Conservation (phyloP, 1,140 invertebrate genomes). For the Lasioglossum baleicum region DNA sequence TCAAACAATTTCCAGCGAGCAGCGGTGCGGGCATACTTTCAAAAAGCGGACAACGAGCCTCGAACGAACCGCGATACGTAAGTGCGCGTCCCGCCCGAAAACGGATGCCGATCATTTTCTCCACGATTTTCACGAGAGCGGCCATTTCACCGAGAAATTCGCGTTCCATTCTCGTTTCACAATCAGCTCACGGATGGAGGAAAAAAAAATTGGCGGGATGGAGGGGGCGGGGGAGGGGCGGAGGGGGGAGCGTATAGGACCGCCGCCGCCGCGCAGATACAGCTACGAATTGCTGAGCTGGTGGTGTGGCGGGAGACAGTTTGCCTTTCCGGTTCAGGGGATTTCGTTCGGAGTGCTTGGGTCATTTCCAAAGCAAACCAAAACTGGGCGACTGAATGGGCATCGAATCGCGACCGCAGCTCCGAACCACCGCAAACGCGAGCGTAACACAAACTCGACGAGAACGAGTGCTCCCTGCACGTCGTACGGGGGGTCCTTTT, state of each 20-base stretch:
- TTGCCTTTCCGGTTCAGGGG: slow-evolving; percentile 71
- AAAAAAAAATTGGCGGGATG: neutral
- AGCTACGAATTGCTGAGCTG: slow-evolving; percentile 50
- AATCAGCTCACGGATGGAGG: slow-evolving; percentile 24
- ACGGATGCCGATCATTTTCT: slow-evolving; percentile 33
- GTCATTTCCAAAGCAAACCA: slow-evolving; percentile 76
- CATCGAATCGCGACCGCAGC: slow-evolving; percentile 73
- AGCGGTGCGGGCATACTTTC: too few relatives aligned
- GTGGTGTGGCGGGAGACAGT: slow-evolving; percentile 57
- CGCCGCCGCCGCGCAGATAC: slow-evolving; percentile 24
- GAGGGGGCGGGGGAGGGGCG: neutral
- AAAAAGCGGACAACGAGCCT: neutral
- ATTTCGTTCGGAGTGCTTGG: slow-evolving; percentile 69
- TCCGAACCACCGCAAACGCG: slow-evolving; percentile 66
- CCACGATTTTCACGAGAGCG: slow-evolving; percentile 17
- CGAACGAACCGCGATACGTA: neutral
- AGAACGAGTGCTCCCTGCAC: slow-evolving; percentile 52
- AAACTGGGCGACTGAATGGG: slow-evolving; percentile 72
- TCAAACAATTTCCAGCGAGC: neutral
- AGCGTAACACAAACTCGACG: slow-evolving; percentile 69
- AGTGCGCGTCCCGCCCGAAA: neutral
- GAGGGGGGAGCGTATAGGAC: slow-evolving; percentile 6
- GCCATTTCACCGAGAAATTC: slow-evolving; percentile 21
- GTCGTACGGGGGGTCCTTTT: slow-evolving; percentile 61
- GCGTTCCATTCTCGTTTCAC: slow-evolving; percentile 34